Conservation (phyloP, 2,888 invertebrate genomes). For the Polymixis flavicincta region DNA sequence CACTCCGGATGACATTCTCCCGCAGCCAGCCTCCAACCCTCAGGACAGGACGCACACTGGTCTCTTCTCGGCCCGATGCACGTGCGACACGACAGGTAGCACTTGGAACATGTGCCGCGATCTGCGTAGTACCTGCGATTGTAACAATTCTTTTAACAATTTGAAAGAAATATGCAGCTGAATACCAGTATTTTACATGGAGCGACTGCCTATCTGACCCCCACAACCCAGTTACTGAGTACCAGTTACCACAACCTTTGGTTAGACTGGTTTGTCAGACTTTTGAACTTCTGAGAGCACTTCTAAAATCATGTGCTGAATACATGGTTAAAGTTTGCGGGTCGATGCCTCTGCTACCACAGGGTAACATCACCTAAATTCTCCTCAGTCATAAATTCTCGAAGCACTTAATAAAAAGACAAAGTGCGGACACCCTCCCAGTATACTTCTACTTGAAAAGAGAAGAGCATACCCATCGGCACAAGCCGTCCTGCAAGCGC, state of each 20-base stretch:
- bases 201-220: too few species aligned
- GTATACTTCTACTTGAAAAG: background rate
- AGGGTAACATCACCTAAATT: too few species aligned
- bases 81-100: conserved; percentile 95
- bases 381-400: too few species aligned
- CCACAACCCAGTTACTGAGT: too few species aligned
- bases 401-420: too few species aligned
- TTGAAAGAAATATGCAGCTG: background rate
- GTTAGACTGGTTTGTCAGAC: too few species aligned
- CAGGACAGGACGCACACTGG: conserved; percentile 96
- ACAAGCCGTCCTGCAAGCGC: conserved; percentile 94
- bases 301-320: too few species aligned
- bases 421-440: too few species aligned
- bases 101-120: conserved; percentile 95
- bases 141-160: background rate
- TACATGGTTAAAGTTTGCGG: too few species aligned
- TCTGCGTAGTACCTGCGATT: conserved; percentile 95
- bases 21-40: conserved; percentile 95
- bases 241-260: too few species aligned
- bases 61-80: conserved; percentile 96
- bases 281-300: too few species aligned
- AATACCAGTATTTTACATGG: background rate
- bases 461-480: conserved; percentile 87
- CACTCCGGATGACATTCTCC: conserved; percentile 96
- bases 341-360: too few species aligned